These are phyloP conservation scores for Platypus cylindrus DNA, from an alignment of 2,888 invertebrate genomes.

Conservation along the genomic window DNA sequence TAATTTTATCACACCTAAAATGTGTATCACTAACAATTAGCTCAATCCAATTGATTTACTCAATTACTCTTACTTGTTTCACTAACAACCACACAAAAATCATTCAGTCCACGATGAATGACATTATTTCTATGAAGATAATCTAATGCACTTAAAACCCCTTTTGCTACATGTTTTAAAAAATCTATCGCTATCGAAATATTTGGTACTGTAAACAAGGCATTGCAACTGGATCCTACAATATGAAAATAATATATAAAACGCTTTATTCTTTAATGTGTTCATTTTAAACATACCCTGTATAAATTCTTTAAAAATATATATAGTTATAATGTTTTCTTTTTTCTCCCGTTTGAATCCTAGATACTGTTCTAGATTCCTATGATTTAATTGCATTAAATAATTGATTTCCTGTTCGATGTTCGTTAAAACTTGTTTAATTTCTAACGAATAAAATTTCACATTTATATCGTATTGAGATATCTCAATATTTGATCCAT, in stretches of 20 bases:
- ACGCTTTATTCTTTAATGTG: background rate
- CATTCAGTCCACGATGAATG: slow-evolving; percentile 69
- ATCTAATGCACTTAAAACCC: slow-evolving; percentile 60
- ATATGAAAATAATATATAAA: slow-evolving; percentile 4
- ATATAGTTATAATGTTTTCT: slow-evolving; percentile 51
- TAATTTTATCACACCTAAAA: slow-evolving; percentile 42
- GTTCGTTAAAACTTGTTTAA: slow-evolving; percentile 44
- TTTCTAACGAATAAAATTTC: too few species aligned
- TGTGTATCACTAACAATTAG: slow-evolving; percentile 3
- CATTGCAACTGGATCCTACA: slow-evolving; percentile 30
- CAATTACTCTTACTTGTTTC: slow-evolving; percentile 38
- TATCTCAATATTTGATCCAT: slow-evolving; percentile 58
- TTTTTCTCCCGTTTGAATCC: slow-evolving; percentile 52
- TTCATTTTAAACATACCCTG: slow-evolving; percentile 37
- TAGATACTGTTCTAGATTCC: slow-evolving; percentile 61
- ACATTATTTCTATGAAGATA: slow-evolving; percentile 73
- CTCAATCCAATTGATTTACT: background rate
- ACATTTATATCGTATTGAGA: slow-evolving; percentile 74
- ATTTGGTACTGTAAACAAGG: slow-evolving; percentile 40
- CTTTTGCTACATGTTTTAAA: slow-evolving; percentile 53
- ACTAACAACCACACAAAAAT: slow-evolving; percentile 61
- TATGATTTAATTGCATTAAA: slow-evolving; percentile 55
- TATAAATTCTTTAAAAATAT: slow-evolving; percentile 57
- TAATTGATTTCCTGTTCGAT: slow-evolving; percentile 70
- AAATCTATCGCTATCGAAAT: slow-evolving; percentile 41